A percentile compares a stretch with the other conserved stretches of the same genome.
Evolutionary conservation across 2,888 invertebrate genomes (phyloP).

Genomic region (Copidosoma aretas): DNA sequence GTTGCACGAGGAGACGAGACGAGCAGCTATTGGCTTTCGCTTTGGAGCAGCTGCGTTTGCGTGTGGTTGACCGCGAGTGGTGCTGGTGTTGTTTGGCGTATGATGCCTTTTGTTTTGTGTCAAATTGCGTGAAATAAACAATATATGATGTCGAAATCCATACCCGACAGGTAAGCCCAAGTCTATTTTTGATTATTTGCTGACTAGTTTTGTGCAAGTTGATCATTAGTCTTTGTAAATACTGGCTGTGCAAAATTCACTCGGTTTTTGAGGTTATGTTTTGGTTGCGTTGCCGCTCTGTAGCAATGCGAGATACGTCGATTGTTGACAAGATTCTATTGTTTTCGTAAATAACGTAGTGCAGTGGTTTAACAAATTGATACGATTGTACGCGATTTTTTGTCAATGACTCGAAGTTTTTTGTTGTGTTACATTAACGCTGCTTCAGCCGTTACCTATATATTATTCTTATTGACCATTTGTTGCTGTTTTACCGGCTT

Average conservation of each 20-base stretch:
- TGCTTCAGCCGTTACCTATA: background rate
- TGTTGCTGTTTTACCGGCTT: background rate
- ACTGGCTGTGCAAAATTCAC: background rate
- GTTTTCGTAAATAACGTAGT: background rate
- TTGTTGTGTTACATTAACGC: background rate
- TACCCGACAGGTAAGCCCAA: slow-evolving; percentile 52
- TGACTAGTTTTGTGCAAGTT: too few relatives aligned
- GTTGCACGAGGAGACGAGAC: background rate
- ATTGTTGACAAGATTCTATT: background rate
- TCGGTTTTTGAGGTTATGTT: slow-evolving; percentile 52
- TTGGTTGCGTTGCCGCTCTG: slow-evolving; percentile 22
- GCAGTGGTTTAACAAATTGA: background rate
- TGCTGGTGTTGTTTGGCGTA: slow-evolving; percentile 31
- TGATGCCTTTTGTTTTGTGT: slow-evolving; percentile 37
- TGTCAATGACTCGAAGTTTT: background rate
- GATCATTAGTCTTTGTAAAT: too few relatives aligned
- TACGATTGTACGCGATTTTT: background rate
- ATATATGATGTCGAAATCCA: slow-evolving; percentile 46
- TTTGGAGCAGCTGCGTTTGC: background rate
- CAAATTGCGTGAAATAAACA: slow-evolving; percentile 36
- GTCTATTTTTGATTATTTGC: too few relatives aligned
- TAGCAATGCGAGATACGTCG: background rate
- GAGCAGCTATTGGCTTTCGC: background rate
- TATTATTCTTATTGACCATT: background rate
- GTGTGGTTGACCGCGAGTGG: slow-evolving; percentile 15